Evolutionary conservation across 92 coral and sea anemone species (phyloP), one percentile per base, ranked within the genome.

Genomic region (Epizoanthus illoricatus): DNA sequence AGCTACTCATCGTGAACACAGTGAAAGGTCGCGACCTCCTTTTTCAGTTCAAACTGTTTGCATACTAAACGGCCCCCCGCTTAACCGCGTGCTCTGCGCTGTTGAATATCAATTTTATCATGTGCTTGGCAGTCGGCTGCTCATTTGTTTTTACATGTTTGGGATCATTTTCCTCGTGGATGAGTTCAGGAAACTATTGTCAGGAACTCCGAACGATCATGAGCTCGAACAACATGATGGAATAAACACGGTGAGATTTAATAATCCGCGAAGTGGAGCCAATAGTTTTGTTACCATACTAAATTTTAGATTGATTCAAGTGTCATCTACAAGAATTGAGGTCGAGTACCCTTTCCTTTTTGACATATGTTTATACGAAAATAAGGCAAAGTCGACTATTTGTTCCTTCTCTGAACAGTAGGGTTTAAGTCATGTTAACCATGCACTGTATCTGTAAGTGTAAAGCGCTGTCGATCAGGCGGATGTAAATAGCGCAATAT

Each of bases 11-110:
- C 21, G 71, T 43, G 28, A 13, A 18, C 82, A 19, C 19, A 78
- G 47, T 12, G 42, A 64, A 62, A 78, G 82, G 82, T 78, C 82
- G 52, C 43, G 71, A 63, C 71, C 71, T 21, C 39, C 36, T 74
- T 15, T 57, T 24, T 74, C 49, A 40, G 21, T 68, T 68, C 69
- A 59, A 62, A 78, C 36, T 74, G 43, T 11, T 55, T n/a, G 28
- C 23, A 28, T 55, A 24, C 39, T 21, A 7, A 42, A 64, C 3
- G 54, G 36, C 82, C 82, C 71, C 72, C 71, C 19, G 82, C 23
- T 20, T 78, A 8, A 63, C 71, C 71, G 59, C 82, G 82, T 78
- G 82, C 9, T 62, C 17, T 10, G 33, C 28, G 9, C 56, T 10
- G 56, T 49, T 55, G 8, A 45, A 74, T 13, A 12, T 7, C 54